phyloP scores from a whole-genome alignment of 2,888 invertebrate species.

The Embidobia sp. region DNA sequence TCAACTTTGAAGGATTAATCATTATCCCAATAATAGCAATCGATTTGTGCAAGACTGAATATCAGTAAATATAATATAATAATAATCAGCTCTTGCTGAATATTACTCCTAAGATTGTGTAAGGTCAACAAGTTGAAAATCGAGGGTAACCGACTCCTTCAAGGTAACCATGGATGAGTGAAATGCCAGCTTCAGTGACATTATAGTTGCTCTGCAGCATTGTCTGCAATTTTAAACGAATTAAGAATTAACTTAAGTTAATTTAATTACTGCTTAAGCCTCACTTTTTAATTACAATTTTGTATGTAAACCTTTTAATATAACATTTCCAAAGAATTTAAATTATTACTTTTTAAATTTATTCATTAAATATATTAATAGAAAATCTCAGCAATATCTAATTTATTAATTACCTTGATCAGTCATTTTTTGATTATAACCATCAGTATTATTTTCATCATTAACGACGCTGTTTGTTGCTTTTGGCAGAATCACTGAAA shows the following conservation, averaged over 20 bases:
- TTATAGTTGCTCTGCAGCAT: constrained; percentile 41
- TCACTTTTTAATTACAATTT: neutral
- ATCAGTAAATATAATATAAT: constrained; percentile 34
- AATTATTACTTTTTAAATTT: neutral
- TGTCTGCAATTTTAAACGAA: constrained; percentile 29
- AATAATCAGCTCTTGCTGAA: constrained; percentile 29
- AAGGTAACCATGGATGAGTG: neutral
- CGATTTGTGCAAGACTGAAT: constrained; percentile 40
- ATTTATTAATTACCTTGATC: constrained; percentile 14
- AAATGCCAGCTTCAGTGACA: neutral
- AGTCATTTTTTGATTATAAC: constrained; percentile 19
- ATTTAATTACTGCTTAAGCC: neutral
- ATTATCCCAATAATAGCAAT: constrained; percentile 6
- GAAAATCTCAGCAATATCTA: no score
- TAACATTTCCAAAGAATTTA: neutral
- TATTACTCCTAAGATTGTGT: constrained; percentile 24
- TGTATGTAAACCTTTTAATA: no score
- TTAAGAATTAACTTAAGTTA: neutral
- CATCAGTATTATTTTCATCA: constrained; percentile 16
- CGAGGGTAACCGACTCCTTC: neutral
- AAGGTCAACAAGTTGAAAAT: constrained; percentile 25
- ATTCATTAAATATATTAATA: neutral
- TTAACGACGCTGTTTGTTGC: constrained; percentile 15
- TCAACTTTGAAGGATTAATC: no score
- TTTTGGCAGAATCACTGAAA: constrained; percentile 35